Conservation (phyloP, 2,888 invertebrate genomes). For the Atethmia centrago region DNA sequence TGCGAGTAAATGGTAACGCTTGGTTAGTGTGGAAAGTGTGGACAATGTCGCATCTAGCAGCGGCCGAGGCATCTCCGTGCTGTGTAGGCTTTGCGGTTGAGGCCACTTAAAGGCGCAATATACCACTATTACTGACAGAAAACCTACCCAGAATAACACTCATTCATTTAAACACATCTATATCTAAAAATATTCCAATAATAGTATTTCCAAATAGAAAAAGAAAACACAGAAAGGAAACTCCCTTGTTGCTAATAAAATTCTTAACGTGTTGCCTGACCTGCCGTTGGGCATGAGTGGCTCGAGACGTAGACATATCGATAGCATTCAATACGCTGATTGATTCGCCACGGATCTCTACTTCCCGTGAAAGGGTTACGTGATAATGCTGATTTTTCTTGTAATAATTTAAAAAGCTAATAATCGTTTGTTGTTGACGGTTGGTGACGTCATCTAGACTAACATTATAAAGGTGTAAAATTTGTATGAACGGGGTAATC, state of each 20-base stretch:
- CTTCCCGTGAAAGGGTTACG: constrained; percentile 45
- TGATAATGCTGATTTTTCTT: constrained; percentile 34
- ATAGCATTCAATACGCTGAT: constrained; percentile 56
- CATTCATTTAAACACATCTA: constrained; percentile 1
- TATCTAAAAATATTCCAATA: constrained; percentile 23
- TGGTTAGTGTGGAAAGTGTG: background rate
- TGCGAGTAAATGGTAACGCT: background rate
- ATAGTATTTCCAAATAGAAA: constrained; percentile 40
- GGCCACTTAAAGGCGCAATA: background rate
- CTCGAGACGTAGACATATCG: constrained; percentile 59
- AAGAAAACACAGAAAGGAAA: constrained; percentile 38
- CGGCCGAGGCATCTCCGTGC: background rate
- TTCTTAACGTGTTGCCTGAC: constrained; percentile 55
- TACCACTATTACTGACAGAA: background rate
- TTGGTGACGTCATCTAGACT: background rate
- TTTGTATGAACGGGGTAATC: background rate
- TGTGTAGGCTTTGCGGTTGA: background rate
- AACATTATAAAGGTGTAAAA: background rate
- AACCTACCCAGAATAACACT: background rate
- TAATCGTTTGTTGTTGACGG: background rate
- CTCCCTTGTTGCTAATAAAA: constrained; percentile 57
- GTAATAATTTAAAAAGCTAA: constrained; percentile 22
- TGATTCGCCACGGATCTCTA: constrained; percentile 54
- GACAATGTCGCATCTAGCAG: background rate
- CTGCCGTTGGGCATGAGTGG: constrained; percentile 59